Evolutionary conservation across 1,140 invertebrate genomes (phyloP).

Genomic region (Lordiphosa collinella): DNA sequence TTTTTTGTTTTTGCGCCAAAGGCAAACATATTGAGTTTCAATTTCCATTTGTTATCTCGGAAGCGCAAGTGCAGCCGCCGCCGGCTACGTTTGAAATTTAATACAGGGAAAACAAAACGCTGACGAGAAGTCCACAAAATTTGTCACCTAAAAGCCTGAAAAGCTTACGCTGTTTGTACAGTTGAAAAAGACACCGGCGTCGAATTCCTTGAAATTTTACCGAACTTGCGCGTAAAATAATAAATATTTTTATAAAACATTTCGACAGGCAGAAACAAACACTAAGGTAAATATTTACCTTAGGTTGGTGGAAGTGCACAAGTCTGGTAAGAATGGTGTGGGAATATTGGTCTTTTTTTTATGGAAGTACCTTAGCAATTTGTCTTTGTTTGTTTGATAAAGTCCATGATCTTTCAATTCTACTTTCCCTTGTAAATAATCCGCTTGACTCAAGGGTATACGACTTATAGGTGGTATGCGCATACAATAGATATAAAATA

Average conservation of each 20-base stretch:
- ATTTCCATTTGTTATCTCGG: conserved; percentile 62
- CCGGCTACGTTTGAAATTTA: conserved; percentile 36
- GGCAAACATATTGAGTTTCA: conserved; percentile 66
- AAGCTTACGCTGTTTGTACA: conserved; percentile 46
- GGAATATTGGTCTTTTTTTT: not conserved
- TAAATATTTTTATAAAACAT: conserved; percentile 16
- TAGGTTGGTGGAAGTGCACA: conserved; percentile 9
- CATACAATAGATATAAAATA: not conserved
- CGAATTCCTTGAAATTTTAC: conserved; percentile 13
- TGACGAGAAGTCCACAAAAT: conserved; percentile 26
- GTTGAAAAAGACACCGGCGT: conserved; percentile 9
- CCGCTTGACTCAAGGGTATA: not conserved
- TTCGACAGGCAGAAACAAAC: not conserved
- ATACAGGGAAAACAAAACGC: conserved; percentile 21
- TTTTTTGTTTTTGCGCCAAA: conserved; percentile 1
- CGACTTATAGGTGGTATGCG: not conserved
- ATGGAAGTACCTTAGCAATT: no score
- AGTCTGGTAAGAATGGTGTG: not conserved
- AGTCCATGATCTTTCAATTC: not conserved
- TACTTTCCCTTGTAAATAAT: not conserved
- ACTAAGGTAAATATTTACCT: conserved; percentile 42
- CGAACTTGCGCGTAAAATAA: conserved; percentile 43
- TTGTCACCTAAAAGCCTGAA: conserved; percentile 32
- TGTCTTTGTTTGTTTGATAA: no score
- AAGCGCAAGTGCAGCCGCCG: conserved; percentile 32